Conservation (phyloP, 2,113 vertebrate genomes). For the Epinephelus cyanopodus region DNA sequence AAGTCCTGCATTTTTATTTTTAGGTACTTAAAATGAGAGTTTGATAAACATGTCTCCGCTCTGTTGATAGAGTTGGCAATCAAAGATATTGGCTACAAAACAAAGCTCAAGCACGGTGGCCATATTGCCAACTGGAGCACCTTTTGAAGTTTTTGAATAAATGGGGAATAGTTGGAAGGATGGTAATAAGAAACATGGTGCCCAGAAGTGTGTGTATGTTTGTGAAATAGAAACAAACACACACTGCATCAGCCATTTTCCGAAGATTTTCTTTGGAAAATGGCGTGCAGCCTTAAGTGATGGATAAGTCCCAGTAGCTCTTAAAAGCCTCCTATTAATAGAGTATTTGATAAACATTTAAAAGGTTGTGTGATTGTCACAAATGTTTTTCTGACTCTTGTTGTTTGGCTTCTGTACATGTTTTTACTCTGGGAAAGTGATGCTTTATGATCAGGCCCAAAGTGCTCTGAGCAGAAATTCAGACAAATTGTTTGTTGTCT, state of each 20-base stretch:
- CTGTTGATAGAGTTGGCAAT: background rate
- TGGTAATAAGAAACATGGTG: background rate
- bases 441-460: background rate
- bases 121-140: background rate
- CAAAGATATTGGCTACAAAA: background rate
- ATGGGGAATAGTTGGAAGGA: slow-evolving; percentile 10
- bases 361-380: background rate
- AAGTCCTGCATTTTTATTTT: background rate
- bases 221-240: background rate
- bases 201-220: background rate
- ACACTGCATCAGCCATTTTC: background rate
- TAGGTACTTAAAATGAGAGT: background rate
- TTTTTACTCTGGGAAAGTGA: slow-evolving; percentile 25
- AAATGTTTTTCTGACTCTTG: background rate
- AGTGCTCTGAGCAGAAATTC: background rate
- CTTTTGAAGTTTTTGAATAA: slow-evolving; percentile 27
- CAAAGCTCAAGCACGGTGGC: background rate
- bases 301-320: background rate
- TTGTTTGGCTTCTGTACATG: background rate
- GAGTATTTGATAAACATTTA: slow-evolving; percentile 12
- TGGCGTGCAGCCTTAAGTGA: background rate
- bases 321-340: slow-evolving; percentile 22
- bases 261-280: background rate
- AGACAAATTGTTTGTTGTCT: slow-evolving; percentile 23
- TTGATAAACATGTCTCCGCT: background rate